Percentiles rank a stretch among this genome's conserved stretches.
Evolutionary conservation across 2,113 vertebrate species (phyloP).

Genomic region (Labeo catla): DNA sequence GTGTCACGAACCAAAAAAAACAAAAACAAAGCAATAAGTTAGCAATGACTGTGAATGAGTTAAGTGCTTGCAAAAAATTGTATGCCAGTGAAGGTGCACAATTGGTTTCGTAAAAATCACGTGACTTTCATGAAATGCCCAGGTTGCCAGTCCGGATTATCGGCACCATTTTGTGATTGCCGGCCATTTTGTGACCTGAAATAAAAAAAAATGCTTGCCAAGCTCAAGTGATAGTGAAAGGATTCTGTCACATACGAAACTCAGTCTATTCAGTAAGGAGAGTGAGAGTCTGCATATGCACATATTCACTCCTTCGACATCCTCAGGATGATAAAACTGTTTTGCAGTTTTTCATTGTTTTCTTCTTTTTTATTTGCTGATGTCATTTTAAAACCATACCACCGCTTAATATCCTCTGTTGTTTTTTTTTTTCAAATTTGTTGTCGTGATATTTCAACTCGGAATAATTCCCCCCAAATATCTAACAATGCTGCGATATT

Average conservation of each 20-base stretch:
- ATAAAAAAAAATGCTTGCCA: background rate
- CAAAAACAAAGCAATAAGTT: background rate
- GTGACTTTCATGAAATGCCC: constrained; percentile 6
- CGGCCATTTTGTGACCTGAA: background rate
- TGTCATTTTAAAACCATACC: background rate
- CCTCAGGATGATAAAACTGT: too few species aligned
- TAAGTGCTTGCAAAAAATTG: background rate
- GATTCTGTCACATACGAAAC: background rate
- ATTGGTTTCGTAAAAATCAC: background rate
- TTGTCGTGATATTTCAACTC: background rate
- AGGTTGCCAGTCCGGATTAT: background rate
- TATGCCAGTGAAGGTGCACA: background rate
- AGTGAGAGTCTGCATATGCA: background rate
- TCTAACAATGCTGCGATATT: background rate
- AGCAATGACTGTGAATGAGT: background rate
- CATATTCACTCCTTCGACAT: background rate
- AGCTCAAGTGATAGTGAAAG: background rate
- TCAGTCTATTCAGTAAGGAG: background rate
- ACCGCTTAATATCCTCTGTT: background rate
- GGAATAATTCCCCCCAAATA: background rate
- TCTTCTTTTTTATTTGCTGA: too few species aligned
- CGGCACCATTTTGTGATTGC: background rate
- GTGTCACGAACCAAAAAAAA: background rate
- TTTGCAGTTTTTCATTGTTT: background rate
- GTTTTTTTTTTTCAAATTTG: background rate